These are phyloP conservation scores for Drosophila obscura DNA, from an alignment of 1,140 invertebrate species.

Conservation along the genomic window DNA sequence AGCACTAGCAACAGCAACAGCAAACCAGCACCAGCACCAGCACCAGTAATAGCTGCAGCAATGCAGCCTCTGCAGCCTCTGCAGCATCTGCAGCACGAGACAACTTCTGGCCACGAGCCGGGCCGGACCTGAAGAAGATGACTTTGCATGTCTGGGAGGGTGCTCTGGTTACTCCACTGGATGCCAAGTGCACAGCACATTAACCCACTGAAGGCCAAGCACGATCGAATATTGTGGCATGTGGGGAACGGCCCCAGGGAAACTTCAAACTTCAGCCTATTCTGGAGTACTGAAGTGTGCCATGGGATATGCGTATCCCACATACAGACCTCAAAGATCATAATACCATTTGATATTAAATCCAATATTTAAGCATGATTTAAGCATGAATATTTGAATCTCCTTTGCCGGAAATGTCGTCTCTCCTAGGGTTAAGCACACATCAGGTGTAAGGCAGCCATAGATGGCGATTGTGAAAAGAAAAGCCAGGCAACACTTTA, in stretches of 20 bases:
- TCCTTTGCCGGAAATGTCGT: too few relatives aligned
- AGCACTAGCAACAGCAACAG: too few relatives aligned
- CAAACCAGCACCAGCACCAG: too few relatives aligned
- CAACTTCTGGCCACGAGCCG: constrained; percentile 39
- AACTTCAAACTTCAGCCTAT: constrained; percentile 1
- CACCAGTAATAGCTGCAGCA: constrained; percentile 9
- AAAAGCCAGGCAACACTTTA: constrained; percentile 40
- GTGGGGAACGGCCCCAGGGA: neutral
- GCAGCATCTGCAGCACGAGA: constrained; percentile 35
- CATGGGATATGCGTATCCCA: too few relatives aligned
- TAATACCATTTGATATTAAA: too few relatives aligned
- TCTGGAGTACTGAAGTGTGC: neutral
- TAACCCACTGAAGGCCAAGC: constrained; percentile 55
- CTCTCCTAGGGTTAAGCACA: constrained; percentile 20
- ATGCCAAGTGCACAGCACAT: constrained; percentile 64
- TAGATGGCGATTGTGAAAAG: constrained; percentile 27
- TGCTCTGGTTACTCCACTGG: constrained; percentile 58
- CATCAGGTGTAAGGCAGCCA: constrained; percentile 36
- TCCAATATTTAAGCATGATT: too few relatives aligned
- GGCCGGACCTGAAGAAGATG: constrained; percentile 26
- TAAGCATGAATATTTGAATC: neutral
- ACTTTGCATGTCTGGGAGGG: constrained; percentile 64
- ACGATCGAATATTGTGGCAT: neutral
- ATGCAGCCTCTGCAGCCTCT: too few relatives aligned
- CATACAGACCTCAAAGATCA: too few relatives aligned